Percentiles rank a stretch among this genome's conserved stretches.
Conservation (phyloP, 1,140 invertebrate species). For the Pseudomyrmex concolor region DNA sequence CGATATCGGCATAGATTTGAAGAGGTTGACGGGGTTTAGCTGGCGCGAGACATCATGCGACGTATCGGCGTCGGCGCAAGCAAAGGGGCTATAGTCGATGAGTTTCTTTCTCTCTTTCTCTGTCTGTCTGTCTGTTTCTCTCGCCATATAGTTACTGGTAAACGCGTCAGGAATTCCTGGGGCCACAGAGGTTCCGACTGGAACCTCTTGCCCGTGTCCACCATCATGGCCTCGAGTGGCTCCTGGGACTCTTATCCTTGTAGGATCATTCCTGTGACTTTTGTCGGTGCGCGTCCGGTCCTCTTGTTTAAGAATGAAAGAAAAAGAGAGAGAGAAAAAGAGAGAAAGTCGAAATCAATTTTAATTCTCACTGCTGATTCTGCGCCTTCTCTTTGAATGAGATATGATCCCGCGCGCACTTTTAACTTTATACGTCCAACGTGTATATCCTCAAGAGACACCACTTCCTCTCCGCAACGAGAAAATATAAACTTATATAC, state of each 20-base stretch:
- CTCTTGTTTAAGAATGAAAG: constrained; percentile 79
- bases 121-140: constrained; percentile 41
- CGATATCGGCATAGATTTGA: neutral
- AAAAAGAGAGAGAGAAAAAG: constrained; percentile 42
- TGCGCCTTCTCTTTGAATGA: constrained; percentile 54
- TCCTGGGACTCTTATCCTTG: constrained; percentile 74
- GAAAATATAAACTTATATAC: neutral
- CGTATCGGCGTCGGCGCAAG: constrained; percentile 38
- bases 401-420: constrained; percentile 52
- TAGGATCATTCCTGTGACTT: constrained; percentile 77
- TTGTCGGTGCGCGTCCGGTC: constrained; percentile 77
- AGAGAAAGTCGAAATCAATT: constrained; percentile 79
- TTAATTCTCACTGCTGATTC: constrained; percentile 73
- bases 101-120: constrained; percentile 3
- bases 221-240: constrained; percentile 54
- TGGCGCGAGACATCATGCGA: constrained; percentile 32
- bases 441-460: constrained; percentile 7
- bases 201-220: constrained; percentile 64
- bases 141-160: constrained; percentile 74
- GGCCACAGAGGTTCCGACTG: constrained; percentile 63
- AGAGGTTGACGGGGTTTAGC: constrained; percentile 28
- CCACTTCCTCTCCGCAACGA: neutral
- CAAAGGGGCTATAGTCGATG: constrained; percentile 39
- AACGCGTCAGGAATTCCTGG: constrained; percentile 79
- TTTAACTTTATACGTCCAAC: constrained; percentile 55